Conservation (phyloP, 1,140 invertebrate species). For the Chlorops oryzae region DNA sequence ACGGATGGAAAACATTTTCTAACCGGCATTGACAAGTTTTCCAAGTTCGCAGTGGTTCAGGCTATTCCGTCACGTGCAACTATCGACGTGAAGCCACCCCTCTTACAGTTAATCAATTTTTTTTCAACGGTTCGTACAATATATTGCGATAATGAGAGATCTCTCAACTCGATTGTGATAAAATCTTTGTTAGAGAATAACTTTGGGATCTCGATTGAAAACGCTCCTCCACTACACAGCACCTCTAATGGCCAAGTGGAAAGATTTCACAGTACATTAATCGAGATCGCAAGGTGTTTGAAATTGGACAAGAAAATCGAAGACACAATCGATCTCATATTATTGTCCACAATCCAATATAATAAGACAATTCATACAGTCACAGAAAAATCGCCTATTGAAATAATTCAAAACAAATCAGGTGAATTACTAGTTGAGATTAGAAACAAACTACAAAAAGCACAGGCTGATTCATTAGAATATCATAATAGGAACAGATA, state of each 20-base stretch:
- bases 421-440: background rate
- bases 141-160: too few species aligned
- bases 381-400: background rate
- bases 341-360: background rate
- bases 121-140: background rate
- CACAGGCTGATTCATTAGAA: background rate
- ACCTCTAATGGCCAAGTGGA: conserved; percentile 11
- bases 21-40: too few species aligned
- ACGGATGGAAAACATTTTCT: too few species aligned
- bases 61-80: too few species aligned
- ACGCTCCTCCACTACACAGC: conserved; percentile 8
- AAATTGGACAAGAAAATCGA: background rate
- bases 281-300: background rate
- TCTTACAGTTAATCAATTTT: background rate
- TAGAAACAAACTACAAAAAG: background rate
- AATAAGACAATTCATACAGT: background rate
- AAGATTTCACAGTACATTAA: background rate
- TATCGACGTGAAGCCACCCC: background rate
- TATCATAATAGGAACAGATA: background rate
- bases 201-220: background rate
- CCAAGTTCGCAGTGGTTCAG: too few species aligned
- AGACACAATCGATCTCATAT: background rate
- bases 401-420: background rate
- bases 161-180: background rate
- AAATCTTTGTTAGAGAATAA: conserved; percentile 2